Conservation (phyloP, 2,113 vertebrate species). For the Copsychus sechellarum region DNA sequence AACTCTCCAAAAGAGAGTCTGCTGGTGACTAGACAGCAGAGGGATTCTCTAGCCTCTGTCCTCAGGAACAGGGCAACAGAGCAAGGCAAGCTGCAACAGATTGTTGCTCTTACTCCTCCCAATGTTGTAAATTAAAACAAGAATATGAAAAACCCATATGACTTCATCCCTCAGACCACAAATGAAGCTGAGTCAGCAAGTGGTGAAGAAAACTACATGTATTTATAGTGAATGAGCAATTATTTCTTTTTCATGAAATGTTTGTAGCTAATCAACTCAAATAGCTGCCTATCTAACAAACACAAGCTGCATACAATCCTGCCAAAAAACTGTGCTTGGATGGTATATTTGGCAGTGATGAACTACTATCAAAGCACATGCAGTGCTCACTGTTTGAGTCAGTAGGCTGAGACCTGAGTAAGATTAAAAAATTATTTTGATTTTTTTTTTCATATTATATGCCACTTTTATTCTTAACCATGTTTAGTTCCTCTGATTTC, state of each 20-base stretch:
- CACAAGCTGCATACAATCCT: background rate
- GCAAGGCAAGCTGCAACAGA: background rate
- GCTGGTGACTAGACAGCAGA: background rate
- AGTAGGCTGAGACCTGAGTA: background rate
- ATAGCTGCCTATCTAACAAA: slow-evolving; percentile 49
- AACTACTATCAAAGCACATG: background rate
- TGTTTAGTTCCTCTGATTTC: background rate
- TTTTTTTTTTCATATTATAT: background rate
- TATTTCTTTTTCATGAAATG: slow-evolving; percentile 46
- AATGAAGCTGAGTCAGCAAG: slow-evolving; percentile 59
- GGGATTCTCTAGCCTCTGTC: background rate
- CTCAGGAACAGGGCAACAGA: background rate
- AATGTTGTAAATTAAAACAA: background rate
- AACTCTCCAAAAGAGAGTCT: background rate
- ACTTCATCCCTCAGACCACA: slow-evolving; percentile 51
- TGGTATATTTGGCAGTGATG: slow-evolving; percentile 1
- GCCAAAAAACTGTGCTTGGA: background rate
- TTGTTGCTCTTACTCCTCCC: background rate
- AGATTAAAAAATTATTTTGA: background rate
- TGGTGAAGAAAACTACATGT: slow-evolving; percentile 48
- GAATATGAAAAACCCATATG: slow-evolving; percentile 1
- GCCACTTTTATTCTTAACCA: background rate
- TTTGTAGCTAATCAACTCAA: slow-evolving; percentile 53
- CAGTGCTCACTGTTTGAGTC: background rate
- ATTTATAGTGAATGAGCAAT: slow-evolving; percentile 31